A percentile compares a stretch with the other conserved stretches of the same genome.
Evolutionary conservation across 2,888 invertebrate genomes (phyloP).

Genomic region (Hermaeophaga mercurialis): DNA sequence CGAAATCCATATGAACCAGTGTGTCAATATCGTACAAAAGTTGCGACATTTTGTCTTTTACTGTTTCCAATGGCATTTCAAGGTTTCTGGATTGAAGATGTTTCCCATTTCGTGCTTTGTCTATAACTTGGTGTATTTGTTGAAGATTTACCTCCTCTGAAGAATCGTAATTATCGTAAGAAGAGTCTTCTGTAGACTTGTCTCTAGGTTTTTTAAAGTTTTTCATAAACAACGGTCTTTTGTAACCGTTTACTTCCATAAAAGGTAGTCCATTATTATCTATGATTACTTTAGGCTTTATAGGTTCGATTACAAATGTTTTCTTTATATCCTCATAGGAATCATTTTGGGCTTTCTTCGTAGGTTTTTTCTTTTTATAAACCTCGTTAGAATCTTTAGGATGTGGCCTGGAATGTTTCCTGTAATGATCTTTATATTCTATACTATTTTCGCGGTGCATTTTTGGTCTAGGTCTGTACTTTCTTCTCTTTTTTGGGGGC

Average conservation of each 20-base stretch:
- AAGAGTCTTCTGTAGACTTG: constrained; percentile 19
- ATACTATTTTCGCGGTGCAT: constrained; percentile 1
- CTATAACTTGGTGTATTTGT: constrained; percentile 46
- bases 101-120: constrained; percentile 41
- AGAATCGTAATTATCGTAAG: constrained; percentile 28
- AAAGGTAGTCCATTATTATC: constrained; percentile 50
- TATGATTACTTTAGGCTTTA: constrained; percentile 48
- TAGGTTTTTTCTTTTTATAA: background rate
- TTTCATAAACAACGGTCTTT: constrained; percentile 43
- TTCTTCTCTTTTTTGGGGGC: constrained; percentile 16
- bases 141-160: constrained; percentile 43
- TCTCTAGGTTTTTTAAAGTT: constrained; percentile 12
- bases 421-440: constrained; percentile 6
- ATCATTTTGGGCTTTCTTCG: constrained; percentile 7
- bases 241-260: constrained; percentile 48
- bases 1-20: constrained; percentile 47
- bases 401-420: background rate
- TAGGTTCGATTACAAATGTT: constrained; percentile 43
- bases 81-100: constrained; percentile 30
- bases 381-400: background rate
- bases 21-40: constrained; percentile 48
- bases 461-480: constrained; percentile 8
- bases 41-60: constrained; percentile 49
- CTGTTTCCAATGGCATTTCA: constrained; percentile 44
- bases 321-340: constrained; percentile 32